Conservation (phyloP, 2,888 invertebrate species). For the Melieria crassipennis region DNA sequence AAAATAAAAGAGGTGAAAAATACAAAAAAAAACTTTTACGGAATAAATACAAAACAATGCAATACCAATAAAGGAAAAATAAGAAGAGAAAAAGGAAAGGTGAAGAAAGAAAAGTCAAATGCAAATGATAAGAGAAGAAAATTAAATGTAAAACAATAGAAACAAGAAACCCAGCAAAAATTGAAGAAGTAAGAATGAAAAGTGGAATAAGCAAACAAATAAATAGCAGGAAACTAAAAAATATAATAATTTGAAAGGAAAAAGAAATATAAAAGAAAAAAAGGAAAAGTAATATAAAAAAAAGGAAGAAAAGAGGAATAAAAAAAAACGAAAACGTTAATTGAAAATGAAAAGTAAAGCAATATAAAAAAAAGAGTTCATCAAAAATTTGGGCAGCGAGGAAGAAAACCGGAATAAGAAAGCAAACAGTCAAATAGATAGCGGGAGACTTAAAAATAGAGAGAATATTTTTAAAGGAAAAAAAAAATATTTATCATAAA, state of each 20-base stretch:
- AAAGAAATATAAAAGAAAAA: not conserved
- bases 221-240: not conserved
- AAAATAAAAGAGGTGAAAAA: no score
- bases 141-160: not conserved
- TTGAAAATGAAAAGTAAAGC: not conserved
- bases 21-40: not conserved
- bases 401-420: no score
- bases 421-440: no score
- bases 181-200: not conserved
- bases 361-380: not conserved
- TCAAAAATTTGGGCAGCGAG: no score
- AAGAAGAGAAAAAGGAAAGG: not conserved
- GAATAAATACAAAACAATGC: not conserved
- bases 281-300: not conserved
- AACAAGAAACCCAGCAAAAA: not conserved
- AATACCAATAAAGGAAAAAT: not conserved
- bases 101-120: not conserved
- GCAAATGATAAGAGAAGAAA: not conserved
- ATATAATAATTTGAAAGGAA: not conserved
- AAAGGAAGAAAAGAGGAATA: no score
- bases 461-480: no score
- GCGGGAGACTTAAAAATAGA: no score
- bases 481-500: rapidly evolving
- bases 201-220: not conserved
- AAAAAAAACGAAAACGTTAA: no score